Conservation (phyloP, 2,888 invertebrate genomes). For the Agrypnus murinus region DNA sequence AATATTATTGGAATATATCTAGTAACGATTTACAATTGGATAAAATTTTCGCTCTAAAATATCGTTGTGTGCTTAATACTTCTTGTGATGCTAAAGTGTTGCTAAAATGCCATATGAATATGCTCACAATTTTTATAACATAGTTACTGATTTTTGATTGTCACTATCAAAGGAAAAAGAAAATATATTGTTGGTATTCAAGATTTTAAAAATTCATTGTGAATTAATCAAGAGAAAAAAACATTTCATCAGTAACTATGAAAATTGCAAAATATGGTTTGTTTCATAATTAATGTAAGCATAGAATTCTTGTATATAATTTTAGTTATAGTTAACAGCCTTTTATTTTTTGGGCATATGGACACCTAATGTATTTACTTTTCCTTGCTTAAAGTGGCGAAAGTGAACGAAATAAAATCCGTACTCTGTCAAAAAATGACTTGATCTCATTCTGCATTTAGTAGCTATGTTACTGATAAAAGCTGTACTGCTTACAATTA, state of each 20-base stretch:
- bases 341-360: no score
- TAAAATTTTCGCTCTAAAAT: conserved; percentile 1
- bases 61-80: conserved; percentile 2
- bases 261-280: no score
- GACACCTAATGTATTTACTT: no score
- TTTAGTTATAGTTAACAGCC: no score
- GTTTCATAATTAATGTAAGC: no score
- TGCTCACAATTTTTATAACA: not conserved
- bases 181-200: not conserved
- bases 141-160: not conserved
- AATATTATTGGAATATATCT: not conserved
- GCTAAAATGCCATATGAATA: not conserved
- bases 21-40: not conserved
- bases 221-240: not conserved
- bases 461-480: not conserved
- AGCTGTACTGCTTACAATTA: no score
- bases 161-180: not conserved
- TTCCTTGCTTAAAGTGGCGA: no score
- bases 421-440: not conserved
- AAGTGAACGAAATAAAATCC: not conserved
- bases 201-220: not conserved
- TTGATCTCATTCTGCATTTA: not conserved
- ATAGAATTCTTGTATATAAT: no score
- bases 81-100: conserved; percentile 15
- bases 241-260: no score